Percentiles rank a stretch among this genome's conserved stretches.
These are phyloP conservation scores for Papilio protenor DNA, from an alignment of 2,888 invertebrate genomes.

Conservation along the genomic window DNA sequence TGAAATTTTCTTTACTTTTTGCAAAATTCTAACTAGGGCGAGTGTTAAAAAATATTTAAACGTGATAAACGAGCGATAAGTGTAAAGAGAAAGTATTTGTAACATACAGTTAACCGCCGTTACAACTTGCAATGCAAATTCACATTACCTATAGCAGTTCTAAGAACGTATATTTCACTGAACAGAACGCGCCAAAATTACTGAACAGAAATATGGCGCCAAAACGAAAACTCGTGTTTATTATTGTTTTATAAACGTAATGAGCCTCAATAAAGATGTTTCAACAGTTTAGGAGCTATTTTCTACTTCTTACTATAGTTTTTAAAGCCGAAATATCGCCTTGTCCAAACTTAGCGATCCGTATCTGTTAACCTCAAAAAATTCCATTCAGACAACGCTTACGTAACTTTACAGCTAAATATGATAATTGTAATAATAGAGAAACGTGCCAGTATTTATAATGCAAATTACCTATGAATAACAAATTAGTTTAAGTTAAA, in stretches of 20 bases:
- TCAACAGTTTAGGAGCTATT: neutral
- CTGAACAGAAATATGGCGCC: slow-evolving; percentile 3
- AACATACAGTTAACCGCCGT: neutral
- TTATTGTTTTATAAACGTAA: neutral
- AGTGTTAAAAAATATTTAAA: neutral
- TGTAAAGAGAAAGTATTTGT: slow-evolving; percentile 14
- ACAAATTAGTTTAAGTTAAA: slow-evolving; percentile 32
- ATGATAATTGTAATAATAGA: slow-evolving; percentile 41
- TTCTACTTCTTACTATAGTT: neutral
- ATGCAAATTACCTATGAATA: slow-evolving; percentile 46
- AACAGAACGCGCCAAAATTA: slow-evolving; percentile 7
- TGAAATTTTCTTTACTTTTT: neutral
- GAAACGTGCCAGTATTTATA: slow-evolving; percentile 44
- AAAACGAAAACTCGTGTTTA: neutral
- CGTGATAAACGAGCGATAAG: slow-evolving; percentile 13
- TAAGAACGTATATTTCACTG: neutral
- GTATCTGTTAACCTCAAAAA: slow-evolving; percentile 61
- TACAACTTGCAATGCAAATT: slow-evolving; percentile 16
- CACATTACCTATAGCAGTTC: neutral
- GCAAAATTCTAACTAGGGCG: slow-evolving; percentile 5
- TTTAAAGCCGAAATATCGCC: neutral
- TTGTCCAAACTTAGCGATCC: slow-evolving; percentile 46
- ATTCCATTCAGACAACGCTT: slow-evolving; percentile 52
- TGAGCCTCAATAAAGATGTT: neutral
- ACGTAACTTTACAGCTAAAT: slow-evolving; percentile 54